Conservation (phyloP, 2,797 vertebrate genomes). For the Vireo griseus region DNA sequence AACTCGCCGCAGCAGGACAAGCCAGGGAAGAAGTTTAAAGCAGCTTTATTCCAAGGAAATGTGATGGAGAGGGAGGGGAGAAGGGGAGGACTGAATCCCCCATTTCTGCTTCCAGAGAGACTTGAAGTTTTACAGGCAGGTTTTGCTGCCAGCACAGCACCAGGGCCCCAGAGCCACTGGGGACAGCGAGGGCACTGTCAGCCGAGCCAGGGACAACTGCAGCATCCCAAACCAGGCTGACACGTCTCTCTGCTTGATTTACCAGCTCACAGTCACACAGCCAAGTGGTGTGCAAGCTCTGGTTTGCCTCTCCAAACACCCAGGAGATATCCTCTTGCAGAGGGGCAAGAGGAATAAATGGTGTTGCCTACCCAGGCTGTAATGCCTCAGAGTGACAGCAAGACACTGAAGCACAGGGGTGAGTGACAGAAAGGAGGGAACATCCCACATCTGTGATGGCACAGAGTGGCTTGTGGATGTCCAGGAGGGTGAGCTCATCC, state of each 20-base stretch:
- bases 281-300: neutral
- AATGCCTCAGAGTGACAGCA: neutral
- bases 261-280: neutral
- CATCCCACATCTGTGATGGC: fast-evolving
- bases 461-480: fast-evolving
- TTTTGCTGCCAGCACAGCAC: neutral
- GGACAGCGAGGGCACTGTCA: neutral
- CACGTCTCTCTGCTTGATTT: neutral
- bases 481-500: neutral
- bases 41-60: constrained; percentile 25
- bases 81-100: neutral
- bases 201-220: neutral
- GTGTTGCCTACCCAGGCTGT: neutral
- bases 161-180: neutral
- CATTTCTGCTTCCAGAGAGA: neutral
- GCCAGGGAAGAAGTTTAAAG: constrained; percentile 35
- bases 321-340: neutral
- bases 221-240: neutral
- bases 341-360: neutral
- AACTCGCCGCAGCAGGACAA: constrained; percentile 17
- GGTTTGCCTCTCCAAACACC: neutral
- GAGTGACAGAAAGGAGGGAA: neutral
- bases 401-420: neutral
- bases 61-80: neutral
- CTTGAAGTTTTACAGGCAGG: neutral